Evolutionary conservation across 2,797 vertebrate species (phyloP), one percentile per base, ranked within the genome.

Genomic region (Ambastaia sidthimunki): DNA sequence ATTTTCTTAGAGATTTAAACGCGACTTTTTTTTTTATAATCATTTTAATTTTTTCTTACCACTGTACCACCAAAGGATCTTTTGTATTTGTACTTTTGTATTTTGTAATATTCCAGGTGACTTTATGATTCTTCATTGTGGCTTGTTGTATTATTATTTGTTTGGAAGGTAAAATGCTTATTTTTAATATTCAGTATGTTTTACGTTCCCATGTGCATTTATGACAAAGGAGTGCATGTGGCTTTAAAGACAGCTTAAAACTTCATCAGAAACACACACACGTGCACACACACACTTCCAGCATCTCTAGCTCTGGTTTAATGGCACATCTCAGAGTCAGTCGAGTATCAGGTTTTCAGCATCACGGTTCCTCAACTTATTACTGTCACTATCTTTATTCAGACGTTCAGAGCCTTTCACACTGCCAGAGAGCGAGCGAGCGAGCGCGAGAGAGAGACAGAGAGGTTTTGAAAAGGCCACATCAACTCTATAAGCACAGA

Each of bases 391-490:
- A 31, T 78, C 76, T 78, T 71, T 31, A 78, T 78, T 65, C 57
- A 63, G 76, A 28, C 31, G 63, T 71, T 78, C 68, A 78, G 47
- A 71, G 41, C 28, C 57, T 63, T 71, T 78, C 68, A 71, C 54
- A 37, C 68, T 71, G 67, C 13, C 23, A 70, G 66, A 60, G 37
- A 69, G 16, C 31, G 13, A 57, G 15, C 23, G 15, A 28, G 44
- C 23, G 1, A 47, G 52, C 74, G 80, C 28, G 16, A 31, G 47
- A 28, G 1, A 44, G 52, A 77, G 80, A 57, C 16, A 71, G 69
- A 65, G 31, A 74, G 62, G 44, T 18, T 82, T 57, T 80, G 80
- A 83, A 84, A 84, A 84, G 83, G 84, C 78, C 82, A 86, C 76
- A 78, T 85, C 74, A 75, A 60, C 78, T 74, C 55, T 80, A 67